Conservation (phyloP, 1,140 invertebrate genomes). For the Dufourea novaeangliae region DNA sequence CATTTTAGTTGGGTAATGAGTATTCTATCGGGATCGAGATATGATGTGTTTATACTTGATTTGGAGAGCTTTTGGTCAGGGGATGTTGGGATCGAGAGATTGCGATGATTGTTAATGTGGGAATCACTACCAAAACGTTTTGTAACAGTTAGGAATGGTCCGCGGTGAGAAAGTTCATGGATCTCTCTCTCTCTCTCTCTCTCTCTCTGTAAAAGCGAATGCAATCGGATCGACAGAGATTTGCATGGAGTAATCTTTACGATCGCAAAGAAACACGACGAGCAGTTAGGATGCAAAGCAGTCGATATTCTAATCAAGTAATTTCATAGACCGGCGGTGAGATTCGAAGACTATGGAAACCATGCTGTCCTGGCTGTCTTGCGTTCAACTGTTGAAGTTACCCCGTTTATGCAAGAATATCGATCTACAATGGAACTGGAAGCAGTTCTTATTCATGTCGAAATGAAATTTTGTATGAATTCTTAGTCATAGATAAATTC, state of each 20-base stretch:
- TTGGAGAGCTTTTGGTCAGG: too few relatives aligned
- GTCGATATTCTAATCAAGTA: conserved; percentile 13
- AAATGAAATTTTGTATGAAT: too few relatives aligned
- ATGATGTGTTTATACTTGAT: too few relatives aligned
- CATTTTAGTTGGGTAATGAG: too few relatives aligned
- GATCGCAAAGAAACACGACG: conserved; percentile 21
- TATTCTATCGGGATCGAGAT: too few relatives aligned
- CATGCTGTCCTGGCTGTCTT: background rate
- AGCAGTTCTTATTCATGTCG: too few relatives aligned
- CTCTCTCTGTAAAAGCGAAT: background rate
- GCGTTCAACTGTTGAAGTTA: background rate
- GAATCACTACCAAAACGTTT: background rate
- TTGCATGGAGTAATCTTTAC: conserved; percentile 38
- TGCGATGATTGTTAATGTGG: too few relatives aligned
- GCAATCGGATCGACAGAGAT: conserved; percentile 21
- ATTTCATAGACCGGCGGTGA: background rate
- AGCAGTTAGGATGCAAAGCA: conserved; percentile 11
- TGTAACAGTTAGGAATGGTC: background rate
- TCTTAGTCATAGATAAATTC: too few relatives aligned
- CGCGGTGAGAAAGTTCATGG: background rate
- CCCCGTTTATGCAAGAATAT: too few relatives aligned
- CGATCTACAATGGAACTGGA: too few relatives aligned
- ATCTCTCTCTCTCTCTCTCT: background rate
- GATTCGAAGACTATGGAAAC: conserved; percentile 15
- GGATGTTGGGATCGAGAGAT: too few relatives aligned